Evolutionary conservation across 2,888 invertebrate genomes (phyloP).

Genomic region (Polyommatus iphigenia): DNA sequence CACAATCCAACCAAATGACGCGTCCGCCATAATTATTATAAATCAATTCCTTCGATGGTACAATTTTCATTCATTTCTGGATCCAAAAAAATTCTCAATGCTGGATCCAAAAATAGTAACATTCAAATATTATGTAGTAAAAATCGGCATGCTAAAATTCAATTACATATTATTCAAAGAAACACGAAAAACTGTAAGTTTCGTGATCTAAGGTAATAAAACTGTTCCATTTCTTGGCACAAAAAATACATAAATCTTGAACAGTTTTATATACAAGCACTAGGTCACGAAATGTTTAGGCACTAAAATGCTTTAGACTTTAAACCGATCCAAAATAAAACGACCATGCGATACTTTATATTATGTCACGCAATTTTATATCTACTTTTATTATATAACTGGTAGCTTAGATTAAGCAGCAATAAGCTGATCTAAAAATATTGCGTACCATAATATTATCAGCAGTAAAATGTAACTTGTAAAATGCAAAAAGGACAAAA

Average conservation of each 20-base stretch:
- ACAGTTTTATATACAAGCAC: not conserved
- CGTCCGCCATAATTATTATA: not conserved
- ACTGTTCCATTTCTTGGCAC: not conserved
- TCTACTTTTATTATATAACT: not conserved
- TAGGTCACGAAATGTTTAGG: constrained; percentile 13
- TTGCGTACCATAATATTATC: not conserved
- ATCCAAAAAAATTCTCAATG: not conserved
- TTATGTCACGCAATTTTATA: constrained; percentile 12
- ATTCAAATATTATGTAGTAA: not conserved
- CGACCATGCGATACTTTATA: not conserved
- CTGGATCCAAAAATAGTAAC: not conserved
- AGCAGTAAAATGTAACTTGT: not conserved
- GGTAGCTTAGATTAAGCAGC: not conserved
- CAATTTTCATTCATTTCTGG: not conserved
- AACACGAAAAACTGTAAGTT: not conserved
- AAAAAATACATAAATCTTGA: not conserved
- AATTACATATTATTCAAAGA: not conserved
- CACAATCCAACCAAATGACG: not conserved
- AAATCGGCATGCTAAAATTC: not conserved
- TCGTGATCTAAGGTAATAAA: not conserved
- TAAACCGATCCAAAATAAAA: constrained; percentile 39
- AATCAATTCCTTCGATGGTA: not conserved
- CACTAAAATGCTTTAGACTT: constrained; percentile 31
- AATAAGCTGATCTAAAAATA: not conserved
- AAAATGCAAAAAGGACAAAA: not conserved